These are phyloP conservation scores for Lasiurus borealis DNA, from an alignment of 2,113 vertebrate species.

Conservation along the genomic window DNA sequence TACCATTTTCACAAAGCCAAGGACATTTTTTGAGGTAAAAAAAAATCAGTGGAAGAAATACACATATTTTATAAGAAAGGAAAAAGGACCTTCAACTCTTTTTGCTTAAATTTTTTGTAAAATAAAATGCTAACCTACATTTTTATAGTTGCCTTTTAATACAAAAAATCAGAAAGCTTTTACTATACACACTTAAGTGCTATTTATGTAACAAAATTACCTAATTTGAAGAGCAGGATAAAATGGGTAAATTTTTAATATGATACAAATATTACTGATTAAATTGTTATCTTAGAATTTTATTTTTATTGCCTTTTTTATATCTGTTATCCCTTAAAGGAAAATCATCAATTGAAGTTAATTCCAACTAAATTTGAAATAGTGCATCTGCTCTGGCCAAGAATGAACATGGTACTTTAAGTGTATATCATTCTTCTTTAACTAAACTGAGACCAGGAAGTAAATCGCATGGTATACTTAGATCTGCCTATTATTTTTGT, in stretches of 20 bases:
- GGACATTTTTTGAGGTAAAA: background rate
- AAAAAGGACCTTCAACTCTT: background rate
- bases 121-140: background rate
- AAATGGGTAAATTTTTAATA: background rate
- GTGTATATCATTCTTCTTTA: background rate
- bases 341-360: background rate
- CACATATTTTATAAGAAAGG: background rate
- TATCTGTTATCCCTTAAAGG: background rate
- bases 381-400: background rate
- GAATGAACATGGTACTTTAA: background rate
- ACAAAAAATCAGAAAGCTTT: background rate
- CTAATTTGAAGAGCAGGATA: background rate
- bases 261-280: background rate
- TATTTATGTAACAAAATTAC: background rate
- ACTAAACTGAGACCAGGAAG: background rate
- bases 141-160: slow-evolving; percentile 9
- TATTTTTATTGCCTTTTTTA: background rate
- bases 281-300: slow-evolving; percentile 15
- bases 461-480: background rate
- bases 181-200: background rate
- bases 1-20: slow-evolving; percentile 34
- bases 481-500: background rate
- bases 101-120: background rate
- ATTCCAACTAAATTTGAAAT: slow-evolving; percentile 25
- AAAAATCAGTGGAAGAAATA: background rate